Evolutionary conservation across 2,113 vertebrate species (phyloP).

Genomic region (Pimephales promelas): DNA sequence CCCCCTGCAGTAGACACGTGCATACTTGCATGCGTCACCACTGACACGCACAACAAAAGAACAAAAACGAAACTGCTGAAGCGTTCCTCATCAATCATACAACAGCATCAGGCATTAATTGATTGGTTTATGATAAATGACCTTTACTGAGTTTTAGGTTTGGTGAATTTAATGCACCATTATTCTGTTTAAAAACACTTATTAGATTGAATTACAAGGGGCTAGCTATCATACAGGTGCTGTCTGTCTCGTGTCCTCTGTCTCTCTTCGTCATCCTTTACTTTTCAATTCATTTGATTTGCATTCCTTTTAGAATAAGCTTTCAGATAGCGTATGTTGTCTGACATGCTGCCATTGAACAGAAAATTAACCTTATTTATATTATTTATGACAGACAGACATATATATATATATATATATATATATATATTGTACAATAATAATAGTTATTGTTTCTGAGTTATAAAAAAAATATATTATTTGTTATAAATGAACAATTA

Average conservation of each 20-base stretch:
- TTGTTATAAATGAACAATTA: not conserved
- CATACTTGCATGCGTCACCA: constrained; percentile 7
- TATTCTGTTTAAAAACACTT: not conserved
- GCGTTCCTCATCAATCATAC: constrained; percentile 36
- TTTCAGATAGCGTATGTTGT: constrained; percentile 45
- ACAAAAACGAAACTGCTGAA: not conserved
- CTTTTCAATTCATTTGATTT: constrained; percentile 9
- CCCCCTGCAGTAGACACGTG: constrained; percentile 10
- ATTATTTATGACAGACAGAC: not conserved
- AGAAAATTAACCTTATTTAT: not conserved
- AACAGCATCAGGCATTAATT: constrained; percentile 13
- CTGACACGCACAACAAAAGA: constrained; percentile 22
- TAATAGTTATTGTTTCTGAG: not conserved
- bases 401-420: not conserved
- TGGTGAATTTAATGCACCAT: not conserved
- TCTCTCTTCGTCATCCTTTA: constrained; percentile 7
- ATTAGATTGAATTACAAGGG: constrained; percentile 15
- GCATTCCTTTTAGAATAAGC: constrained; percentile 40
- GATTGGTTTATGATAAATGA: constrained; percentile 34
- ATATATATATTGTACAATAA: not conserved
- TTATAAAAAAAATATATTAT: not conserved
- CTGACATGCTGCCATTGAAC: constrained; percentile 3
- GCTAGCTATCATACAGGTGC: constrained; percentile 58
- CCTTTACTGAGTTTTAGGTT: not conserved
- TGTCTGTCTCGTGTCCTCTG: not conserved